Percentiles rank a stretch among this genome's conserved stretches.
Conservation (phyloP, 2,888 invertebrate genomes). For the Rhimphoctona megacephalus region DNA sequence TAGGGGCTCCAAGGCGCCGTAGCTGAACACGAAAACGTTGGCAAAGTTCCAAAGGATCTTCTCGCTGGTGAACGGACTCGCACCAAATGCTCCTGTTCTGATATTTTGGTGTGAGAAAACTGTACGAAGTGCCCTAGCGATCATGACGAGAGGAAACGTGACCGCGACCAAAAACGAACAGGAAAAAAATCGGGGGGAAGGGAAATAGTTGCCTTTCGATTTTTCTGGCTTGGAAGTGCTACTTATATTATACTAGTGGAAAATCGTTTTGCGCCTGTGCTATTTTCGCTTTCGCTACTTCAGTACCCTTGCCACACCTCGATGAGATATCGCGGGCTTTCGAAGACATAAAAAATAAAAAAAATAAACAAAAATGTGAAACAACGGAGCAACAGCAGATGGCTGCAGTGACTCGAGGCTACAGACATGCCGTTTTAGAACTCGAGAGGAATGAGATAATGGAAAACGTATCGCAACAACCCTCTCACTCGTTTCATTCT, state of each 20-base stretch:
- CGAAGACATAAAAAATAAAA: slow-evolving; percentile 31
- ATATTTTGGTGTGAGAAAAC: slow-evolving; percentile 48
- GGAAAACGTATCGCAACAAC: slow-evolving; percentile 56
- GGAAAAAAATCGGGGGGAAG: not conserved
- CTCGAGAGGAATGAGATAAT: slow-evolving; percentile 45
- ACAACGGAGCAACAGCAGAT: slow-evolving; percentile 14
- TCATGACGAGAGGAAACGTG: slow-evolving; percentile 45
- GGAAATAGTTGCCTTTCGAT: slow-evolving; percentile 40
- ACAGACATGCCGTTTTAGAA: slow-evolving; percentile 14
- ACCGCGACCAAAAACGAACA: slow-evolving; percentile 19
- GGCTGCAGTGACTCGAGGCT: slow-evolving; percentile 9
- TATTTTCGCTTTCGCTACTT: slow-evolving; percentile 14
- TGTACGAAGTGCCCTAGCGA: slow-evolving; percentile 42
- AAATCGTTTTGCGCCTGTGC: slow-evolving; percentile 12
- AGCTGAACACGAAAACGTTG: slow-evolving; percentile 49
- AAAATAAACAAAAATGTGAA: not conserved
- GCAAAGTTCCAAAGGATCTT: slow-evolving; percentile 58
- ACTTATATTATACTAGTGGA: slow-evolving; percentile 35
- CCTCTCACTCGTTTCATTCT: slow-evolving; percentile 20
- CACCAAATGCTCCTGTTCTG: slow-evolving; percentile 34
- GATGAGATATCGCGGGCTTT: slow-evolving; percentile 37
- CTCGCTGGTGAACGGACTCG: slow-evolving; percentile 41
- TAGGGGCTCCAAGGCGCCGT: slow-evolving; percentile 14
- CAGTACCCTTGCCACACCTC: not conserved
- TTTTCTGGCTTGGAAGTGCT: slow-evolving; percentile 51